phyloP scores from a whole-genome alignment of 2,888 invertebrate genomes.

The Microchrysa polita region DNA sequence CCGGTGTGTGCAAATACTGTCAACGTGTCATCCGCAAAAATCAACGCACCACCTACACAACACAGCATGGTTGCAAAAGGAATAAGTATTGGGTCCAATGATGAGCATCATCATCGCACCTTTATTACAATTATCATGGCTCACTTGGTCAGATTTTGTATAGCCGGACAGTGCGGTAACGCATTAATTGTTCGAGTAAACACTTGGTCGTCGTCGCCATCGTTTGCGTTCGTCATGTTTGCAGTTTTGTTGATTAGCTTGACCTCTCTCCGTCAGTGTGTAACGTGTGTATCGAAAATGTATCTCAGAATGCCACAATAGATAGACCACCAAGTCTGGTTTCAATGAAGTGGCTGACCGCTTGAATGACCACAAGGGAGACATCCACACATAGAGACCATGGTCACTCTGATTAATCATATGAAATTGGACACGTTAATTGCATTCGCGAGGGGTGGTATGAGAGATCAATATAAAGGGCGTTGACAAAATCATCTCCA shows the following conservation, averaged over 20 bases:
- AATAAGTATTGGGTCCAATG: neutral
- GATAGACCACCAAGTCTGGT: too few relatives aligned
- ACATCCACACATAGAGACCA: too few relatives aligned
- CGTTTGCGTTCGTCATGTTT: neutral
- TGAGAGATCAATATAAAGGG: neutral
- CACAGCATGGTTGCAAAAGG: neutral
- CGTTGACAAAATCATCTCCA: conserved; percentile 23
- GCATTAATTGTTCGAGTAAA: neutral
- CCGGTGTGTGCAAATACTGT: neutral
- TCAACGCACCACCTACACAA: neutral
- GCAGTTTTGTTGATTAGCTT: conserved; percentile 7
- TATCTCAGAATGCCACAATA: too few relatives aligned
- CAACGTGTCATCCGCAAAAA: neutral
- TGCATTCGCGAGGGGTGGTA: neutral
- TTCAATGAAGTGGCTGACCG: neutral
- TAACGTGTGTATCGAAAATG: too few relatives aligned
- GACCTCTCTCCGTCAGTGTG: too few relatives aligned
- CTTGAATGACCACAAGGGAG: neutral
- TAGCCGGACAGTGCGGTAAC: too few relatives aligned
- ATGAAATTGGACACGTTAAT: conserved; percentile 10
- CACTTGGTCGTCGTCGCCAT: conserved; percentile 14
- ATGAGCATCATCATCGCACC: conserved; percentile 21
- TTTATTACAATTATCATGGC: conserved; percentile 22
- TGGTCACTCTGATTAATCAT: conserved; percentile 4
- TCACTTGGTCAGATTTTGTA: neutral